Base-by-base conservation (phyloP, 2,888 invertebrate species). In the Noctua pronuba region DNA sequence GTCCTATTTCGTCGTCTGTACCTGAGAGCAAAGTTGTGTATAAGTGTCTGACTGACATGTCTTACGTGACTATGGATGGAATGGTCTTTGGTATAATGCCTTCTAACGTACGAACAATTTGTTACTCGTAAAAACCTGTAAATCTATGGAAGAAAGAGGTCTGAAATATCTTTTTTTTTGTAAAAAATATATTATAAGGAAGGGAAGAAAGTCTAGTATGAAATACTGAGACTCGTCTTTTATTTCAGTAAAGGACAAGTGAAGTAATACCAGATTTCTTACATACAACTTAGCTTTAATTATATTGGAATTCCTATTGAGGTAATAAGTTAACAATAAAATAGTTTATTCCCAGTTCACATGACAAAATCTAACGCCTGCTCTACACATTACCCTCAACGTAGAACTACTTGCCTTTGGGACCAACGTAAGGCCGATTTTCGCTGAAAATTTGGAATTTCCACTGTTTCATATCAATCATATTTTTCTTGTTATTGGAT, bases 391-490 rank as follows among this genome's bases (percentile, higher is more conserved):
- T 7, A 49, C 21, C 21, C 49, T 5, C 21, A 49, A 49, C 49
- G 49, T 49, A 21, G 49, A 21, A 7, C 49, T 49, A 21, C 38
- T 38, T n/a, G 38, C 7, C 7, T 38, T 38, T 38, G 38, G 7
- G 38, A 21, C 21, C 21, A 49, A 49, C 49, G 21, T 93, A 94
- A 41, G 41, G 4, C 35, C 35, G n/a, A n/a, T n/a, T n/a, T n/a
- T n/a, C n/a, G n/a, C n/a, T n/a, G n/a, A n/a, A n/a, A n/a, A n/a
- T n/a, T n/a, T n/a, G n/a, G n/a, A n/a, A n/a, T n/a, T n/a, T n/a
- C n/a, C n/a, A n/a, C n/a, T n/a, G n/a, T n/a, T n/a, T 35, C 35
- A 35, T 35, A 35, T 35, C 4, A 2, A 3, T 35, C 0, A 91
- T n/a, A n/a, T n/a, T n/a, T n/a, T n/a, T n/a, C n/a, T n/a, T n/a